phyloP scores from a whole-genome alignment of 1,140 invertebrate species.

The Melitaea cinxia region DNA sequence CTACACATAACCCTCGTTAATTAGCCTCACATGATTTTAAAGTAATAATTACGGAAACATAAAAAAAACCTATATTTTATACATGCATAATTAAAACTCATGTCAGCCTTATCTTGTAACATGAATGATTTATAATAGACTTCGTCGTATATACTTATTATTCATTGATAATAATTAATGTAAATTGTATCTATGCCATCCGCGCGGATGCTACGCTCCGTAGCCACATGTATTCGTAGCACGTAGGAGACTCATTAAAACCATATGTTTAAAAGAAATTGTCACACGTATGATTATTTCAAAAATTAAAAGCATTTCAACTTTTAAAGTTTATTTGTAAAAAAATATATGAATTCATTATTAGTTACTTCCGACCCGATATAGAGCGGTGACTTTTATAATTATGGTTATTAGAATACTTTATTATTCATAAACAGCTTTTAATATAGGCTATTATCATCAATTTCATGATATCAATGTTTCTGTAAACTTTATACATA shows the following conservation, averaged over 20 bases:
- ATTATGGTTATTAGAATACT: neutral
- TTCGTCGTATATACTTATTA: too few species aligned
- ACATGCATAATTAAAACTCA: too few species aligned
- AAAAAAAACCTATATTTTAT: too few species aligned
- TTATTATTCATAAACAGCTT: conserved; percentile 1
- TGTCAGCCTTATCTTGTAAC: too few species aligned
- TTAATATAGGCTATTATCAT: neutral
- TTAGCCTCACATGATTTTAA: neutral
- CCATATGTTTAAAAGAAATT: too few species aligned
- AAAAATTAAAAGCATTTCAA: too few species aligned
- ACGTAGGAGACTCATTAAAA: neutral
- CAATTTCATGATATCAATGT: neutral
- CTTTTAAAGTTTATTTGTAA: too few species aligned
- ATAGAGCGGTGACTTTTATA: neutral
- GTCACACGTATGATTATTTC: too few species aligned
- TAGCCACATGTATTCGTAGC: conserved; percentile 30
- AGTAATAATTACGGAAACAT: neutral
- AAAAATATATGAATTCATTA: neutral
- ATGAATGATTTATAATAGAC: too few species aligned
- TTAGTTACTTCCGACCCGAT: neutral
- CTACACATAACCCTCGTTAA: neutral
- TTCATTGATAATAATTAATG: conserved; percentile 33
- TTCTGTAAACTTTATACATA: too few species aligned
- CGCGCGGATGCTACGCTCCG: conserved; percentile 27
- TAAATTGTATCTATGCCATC: conserved; percentile 7